phyloP scores from a whole-genome alignment of 2,113 vertebrate species.

The Psittacus erithacus region DNA sequence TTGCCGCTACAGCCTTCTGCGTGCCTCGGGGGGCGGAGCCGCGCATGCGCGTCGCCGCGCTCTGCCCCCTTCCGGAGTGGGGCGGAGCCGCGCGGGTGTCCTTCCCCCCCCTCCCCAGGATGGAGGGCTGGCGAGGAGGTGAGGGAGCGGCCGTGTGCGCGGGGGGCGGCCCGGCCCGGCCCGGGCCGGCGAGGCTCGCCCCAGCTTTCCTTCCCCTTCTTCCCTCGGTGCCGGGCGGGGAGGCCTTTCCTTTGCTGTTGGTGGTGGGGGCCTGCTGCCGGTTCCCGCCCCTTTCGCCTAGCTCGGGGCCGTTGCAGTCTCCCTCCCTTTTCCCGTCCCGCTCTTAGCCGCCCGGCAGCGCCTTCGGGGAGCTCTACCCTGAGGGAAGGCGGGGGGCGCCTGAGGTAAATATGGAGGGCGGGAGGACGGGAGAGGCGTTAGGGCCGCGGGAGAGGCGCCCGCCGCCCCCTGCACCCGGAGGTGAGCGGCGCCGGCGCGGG shows the following conservation, averaged over 20 bases:
- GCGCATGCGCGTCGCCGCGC: background rate
- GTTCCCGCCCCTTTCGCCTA: background rate
- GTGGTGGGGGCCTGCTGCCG: too few species aligned
- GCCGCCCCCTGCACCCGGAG: background rate
- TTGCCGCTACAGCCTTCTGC: background rate
- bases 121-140: conserved; percentile 48
- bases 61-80: background rate
- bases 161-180: background rate
- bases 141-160: background rate
- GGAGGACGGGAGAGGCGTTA: background rate
- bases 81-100: background rate
- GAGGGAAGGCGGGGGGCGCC: background rate
- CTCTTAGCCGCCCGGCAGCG: background rate
- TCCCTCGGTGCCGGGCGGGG: background rate
- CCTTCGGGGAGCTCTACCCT: background rate
- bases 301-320: background rate
- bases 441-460: background rate
- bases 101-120: background rate
- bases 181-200: background rate
- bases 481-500: background rate
- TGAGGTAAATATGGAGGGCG: background rate
- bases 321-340: background rate
- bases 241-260: background rate
- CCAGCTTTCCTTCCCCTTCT: background rate
- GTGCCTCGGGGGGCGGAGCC: background rate